Evolutionary conservation across 37 sponge, comb jelly and placozoan genomes (phyloP), one percentile per base, ranked within the genome.

Genomic region (Halisarca cf. caerulea): DNA sequence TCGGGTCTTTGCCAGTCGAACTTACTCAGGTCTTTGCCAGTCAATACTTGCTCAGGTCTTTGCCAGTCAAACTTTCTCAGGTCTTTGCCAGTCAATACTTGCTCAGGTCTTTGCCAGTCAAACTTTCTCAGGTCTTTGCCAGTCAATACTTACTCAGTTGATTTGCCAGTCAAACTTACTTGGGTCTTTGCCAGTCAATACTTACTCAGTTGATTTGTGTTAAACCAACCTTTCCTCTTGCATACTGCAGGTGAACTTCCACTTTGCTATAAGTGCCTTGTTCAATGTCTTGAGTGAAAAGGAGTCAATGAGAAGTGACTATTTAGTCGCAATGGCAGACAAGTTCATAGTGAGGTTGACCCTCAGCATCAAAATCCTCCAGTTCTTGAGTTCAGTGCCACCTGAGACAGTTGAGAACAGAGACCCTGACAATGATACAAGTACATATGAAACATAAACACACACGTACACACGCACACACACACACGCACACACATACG

Each of bases 241-340:
- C 34, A 18, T 27, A 11, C 3, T 17, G 24, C 74, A 84, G 85
- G 81, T 89, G 34, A 83, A 86, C 60, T 87, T 89, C 39, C 90
- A 89, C 55, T 89, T 84, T 59, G 36, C 82, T 4, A 53, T 87
- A 23, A 20, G 45, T 14, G 32, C 88, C 7, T 53, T 89, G 6
- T 74, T 78, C 77, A 33, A 43, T 24, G 45, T 43, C 9, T 33
- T 74, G 45, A 74, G 45, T 74, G 45, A 9, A 41, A 74, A 74
- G 42, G 41, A 74, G 44, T 74, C 77, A 25, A 25, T 74, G 0
- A 4, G 15, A 2, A 41, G 77, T 41, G 77, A 43, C 32, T 40
- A 86, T 20, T 77, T 92, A 4, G 40, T 84, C 24, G 92, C 85
- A 0, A 23, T 89, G 5, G 83, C 78, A 32, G 87, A 89, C 38